Conservation (phyloP, 2,113 vertebrate species). For the Atlantisia rogersi region DNA sequence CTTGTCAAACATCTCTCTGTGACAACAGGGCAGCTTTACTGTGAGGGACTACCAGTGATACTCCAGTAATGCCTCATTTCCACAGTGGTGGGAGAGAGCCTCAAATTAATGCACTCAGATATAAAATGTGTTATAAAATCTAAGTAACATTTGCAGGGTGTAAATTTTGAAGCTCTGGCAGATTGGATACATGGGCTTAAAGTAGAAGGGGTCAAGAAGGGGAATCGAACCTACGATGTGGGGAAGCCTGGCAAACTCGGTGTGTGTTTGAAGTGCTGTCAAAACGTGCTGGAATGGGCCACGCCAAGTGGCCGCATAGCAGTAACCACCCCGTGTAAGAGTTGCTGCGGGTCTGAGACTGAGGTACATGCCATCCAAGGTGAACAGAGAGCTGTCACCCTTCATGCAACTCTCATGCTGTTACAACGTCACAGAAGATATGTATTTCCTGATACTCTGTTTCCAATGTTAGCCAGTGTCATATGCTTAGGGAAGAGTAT, state of each 20-base stretch:
- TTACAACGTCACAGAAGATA: background rate
- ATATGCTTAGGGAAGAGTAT: background rate
- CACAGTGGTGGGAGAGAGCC: background rate
- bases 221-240: background rate
- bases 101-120: background rate
- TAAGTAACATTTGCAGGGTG: background rate
- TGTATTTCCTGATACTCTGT: background rate
- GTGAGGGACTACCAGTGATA: background rate
- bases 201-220: background rate
- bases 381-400: background rate
- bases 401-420: rapidly evolving
- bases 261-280: background rate
- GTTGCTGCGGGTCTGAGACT: background rate
- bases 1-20: background rate
- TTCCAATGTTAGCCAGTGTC: background rate
- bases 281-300: background rate
- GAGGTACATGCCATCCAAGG: background rate
- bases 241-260: background rate
- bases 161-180: background rate
- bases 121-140: background rate
- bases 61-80: background rate
- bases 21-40: background rate
- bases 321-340: rapidly evolving
- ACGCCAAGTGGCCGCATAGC: background rate
- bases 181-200: background rate